Evolutionary conservation across 2,797 vertebrate species (phyloP), one percentile per base, ranked within the genome.

Genomic region (Lycodopsis pacificus): DNA sequence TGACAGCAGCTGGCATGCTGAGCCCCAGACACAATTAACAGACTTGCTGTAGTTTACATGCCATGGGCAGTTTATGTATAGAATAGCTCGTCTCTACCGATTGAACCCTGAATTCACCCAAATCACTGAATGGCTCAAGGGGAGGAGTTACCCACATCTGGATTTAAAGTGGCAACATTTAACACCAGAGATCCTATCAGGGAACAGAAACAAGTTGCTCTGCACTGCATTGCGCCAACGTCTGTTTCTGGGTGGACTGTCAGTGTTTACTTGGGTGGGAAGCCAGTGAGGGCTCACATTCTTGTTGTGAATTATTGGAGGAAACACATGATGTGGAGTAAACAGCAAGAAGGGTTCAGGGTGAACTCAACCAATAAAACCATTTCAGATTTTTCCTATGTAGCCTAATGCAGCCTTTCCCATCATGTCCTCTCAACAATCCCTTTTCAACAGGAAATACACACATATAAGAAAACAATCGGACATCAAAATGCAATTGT

Each of bases 1-100:
- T 62, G 59, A 62, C 36, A 62, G 59, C 36, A 25, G 59, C 59
- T 62, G n/a, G 25, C 22, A 44, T 38, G 38, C 38, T 63, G 22
- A 63, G 15, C 14, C 15, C 10, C 48, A n/a, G 30, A 65, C 30
- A 20, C 12, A 20, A 19, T 65, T 1, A 27, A 63, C 38, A 44
- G 14, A 42, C 6, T 25, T 44, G 15, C 27, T 65, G 27, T n/a
- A 32, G 27, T 34, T 65, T 34, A 65, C 63, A 49, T 34, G 61
- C 8, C 61, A 11, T 30, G 15, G 9, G 62, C 62, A 62, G 54
- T 32, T 32, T 11, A 19, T 7, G 54, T 58, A 58, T 58, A 11
- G 19, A 19, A 34, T 30, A 34, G 25, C 30, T 32, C 4, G 22
- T 54, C 30, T 58, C 56, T 19, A 2, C 56, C 25, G 17, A 30